These are phyloP conservation scores for Columba janthina DNA, from an alignment of 2,113 vertebrate species.

Conservation along the genomic window DNA sequence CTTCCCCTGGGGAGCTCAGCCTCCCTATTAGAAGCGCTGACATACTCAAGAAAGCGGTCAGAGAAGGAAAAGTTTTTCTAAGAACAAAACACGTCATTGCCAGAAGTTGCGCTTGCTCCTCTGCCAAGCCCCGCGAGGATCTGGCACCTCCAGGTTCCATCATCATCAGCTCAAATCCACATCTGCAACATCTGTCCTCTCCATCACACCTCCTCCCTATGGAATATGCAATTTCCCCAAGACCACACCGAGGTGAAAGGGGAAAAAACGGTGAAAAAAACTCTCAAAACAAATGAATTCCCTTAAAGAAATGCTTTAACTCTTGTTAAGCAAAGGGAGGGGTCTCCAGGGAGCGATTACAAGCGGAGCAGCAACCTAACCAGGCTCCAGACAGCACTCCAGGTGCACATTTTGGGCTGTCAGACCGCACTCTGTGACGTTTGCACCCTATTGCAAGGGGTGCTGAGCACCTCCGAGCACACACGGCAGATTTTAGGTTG, in stretches of 20 bases:
- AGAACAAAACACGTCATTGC: neutral
- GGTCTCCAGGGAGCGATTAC: neutral
- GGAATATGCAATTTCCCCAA: accelerated
- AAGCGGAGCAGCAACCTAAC: neutral
- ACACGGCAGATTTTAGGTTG: accelerated
- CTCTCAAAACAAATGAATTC: neutral
- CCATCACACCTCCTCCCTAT: neutral
- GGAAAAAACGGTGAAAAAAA: neutral
- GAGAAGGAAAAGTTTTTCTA: neutral
- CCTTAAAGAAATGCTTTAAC: neutral
- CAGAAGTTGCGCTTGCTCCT: neutral
- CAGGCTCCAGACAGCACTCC: neutral
- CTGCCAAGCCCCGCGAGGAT: neutral
- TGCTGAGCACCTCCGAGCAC: neutral
- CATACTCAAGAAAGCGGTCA: neutral
- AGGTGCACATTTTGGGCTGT: neutral
- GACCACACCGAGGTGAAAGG: neutral
- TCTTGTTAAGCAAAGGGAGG: neutral
- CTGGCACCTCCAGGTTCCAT: neutral
- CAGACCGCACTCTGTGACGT: neutral
- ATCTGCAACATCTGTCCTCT: neutral
- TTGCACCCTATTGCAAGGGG: neutral
- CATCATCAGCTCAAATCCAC: neutral
- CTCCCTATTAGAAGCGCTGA: neutral
- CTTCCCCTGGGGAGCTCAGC: neutral